Base-by-base conservation (phyloP, 2,113 vertebrate genomes). In the Sigmodon hispidus region DNA sequence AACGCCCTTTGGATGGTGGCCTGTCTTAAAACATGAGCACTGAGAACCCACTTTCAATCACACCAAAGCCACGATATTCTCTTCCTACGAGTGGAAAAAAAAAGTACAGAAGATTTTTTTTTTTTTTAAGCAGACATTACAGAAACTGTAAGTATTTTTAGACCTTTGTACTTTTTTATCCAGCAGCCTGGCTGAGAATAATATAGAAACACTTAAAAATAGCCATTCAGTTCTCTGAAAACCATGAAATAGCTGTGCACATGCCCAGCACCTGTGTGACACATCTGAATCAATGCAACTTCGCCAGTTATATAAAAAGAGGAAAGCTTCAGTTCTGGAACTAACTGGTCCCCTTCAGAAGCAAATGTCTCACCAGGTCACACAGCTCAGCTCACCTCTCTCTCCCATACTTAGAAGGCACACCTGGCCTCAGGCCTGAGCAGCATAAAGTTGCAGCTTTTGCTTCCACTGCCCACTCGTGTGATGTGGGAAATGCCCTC, bases 381-480 rank as follows among this genome's bases (percentile, higher is more conserved):
- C 96, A 94, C 45, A 0, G 26, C 92, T 85, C 96, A 96, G 91
- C 79, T 96, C 75, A 95, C 40, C 52, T 85, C 95, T 97, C 86
- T 63, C 80, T 97, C 89, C 75, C 90, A 92, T 92, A 96, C 48
- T 81, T 69, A 97, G 97, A 97, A 98, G 92, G 31, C 89, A 90
- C 98, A 98, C 98, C 98, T 98, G 98, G 98, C 96, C 90, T 89
- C 98, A 97, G 85, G 98, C 98, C 98, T 97, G 98, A 97, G 98
- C 92, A 97, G 98, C 98, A 97, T 1, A 50, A 97, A 97, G 96
- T 95, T 0, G 1, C 52, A 96, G 90, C 95, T 97, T 98, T 98
- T 97, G 96, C 97, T 91, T 96, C 76, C 83, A 97, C 70, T 87
- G 89, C 48, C 59, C 80, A 75, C 94, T 97, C 93, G 93, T 3